phyloP scores from a whole-genome alignment of 2,888 invertebrate species.

The Standfussiana lucernea region DNA sequence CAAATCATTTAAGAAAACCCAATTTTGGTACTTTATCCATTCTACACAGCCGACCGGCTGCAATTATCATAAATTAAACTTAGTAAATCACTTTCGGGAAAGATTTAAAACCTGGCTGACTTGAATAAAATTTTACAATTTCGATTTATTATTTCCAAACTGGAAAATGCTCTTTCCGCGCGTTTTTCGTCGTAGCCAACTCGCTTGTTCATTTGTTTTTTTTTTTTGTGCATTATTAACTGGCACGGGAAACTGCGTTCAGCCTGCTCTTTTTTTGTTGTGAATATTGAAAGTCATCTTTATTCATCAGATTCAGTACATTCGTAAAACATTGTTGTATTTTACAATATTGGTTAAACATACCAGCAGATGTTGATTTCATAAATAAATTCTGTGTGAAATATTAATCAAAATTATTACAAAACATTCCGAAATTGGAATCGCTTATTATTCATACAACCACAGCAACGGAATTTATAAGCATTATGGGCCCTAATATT shows the following conservation, averaged over 20 bases:
- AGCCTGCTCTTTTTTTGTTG: constrained; percentile 26
- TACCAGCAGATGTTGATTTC: not conserved
- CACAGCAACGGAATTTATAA: constrained; percentile 33
- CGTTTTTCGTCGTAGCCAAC: constrained; percentile 10
- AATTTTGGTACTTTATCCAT: constrained; percentile 35
- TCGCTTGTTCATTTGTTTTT: constrained; percentile 9
- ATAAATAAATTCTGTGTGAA: constrained; percentile 15
- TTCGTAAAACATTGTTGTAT: constrained; percentile 17
- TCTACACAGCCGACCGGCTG: constrained; percentile 29
- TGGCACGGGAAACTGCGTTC: constrained; percentile 7
- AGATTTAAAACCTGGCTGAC: constrained; percentile 22
- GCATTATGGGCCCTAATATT: constrained; percentile 57
- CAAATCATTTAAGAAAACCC: constrained; percentile 22
- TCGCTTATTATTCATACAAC: constrained; percentile 34
- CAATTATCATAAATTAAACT: constrained; percentile 55
- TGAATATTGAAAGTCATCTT: constrained; percentile 21
- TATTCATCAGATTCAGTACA: constrained; percentile 13
- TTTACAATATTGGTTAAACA: constrained; percentile 5
- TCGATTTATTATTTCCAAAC: constrained; percentile 21
- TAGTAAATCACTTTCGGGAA: constrained; percentile 43
- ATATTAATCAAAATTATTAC: constrained; percentile 18
- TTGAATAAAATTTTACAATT: constrained; percentile 38
- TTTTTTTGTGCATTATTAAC: constrained; percentile 24
- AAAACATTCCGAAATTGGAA: constrained; percentile 21
- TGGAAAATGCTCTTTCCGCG: constrained; percentile 16